Conservation (phyloP, 2,113 vertebrate genomes). For the Isurus oxyrinchus region DNA sequence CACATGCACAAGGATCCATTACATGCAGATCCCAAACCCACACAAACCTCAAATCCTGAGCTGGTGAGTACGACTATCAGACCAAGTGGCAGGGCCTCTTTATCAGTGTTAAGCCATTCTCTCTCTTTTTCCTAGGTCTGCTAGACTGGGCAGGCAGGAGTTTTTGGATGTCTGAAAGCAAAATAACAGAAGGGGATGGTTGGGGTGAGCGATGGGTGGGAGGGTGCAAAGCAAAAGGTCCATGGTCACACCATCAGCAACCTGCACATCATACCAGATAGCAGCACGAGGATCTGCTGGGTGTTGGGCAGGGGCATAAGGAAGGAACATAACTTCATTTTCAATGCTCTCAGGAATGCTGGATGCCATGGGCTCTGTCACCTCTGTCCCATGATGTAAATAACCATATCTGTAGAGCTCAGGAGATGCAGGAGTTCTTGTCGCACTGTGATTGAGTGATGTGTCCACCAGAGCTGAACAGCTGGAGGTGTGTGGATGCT, state of each 20-base stretch:
- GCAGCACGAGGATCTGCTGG: too few relatives aligned
- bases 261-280: background rate
- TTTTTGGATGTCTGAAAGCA: background rate
- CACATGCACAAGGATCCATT: background rate
- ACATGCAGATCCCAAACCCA: background rate
- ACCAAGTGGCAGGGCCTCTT: too few relatives aligned
- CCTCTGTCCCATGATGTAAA: too few relatives aligned
- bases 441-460: too few relatives aligned
- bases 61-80: background rate
- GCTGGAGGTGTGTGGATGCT: too few relatives aligned
- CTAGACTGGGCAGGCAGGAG: background rate
- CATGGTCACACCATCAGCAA: background rate
- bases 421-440: too few relatives aligned
- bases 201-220: background rate
- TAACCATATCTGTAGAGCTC: too few relatives aligned
- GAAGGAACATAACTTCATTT: too few relatives aligned
- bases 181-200: background rate
- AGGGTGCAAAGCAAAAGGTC: background rate
- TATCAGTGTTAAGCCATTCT: background rate
- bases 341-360: too few relatives aligned
- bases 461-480: too few relatives aligned
- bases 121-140: background rate
- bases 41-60: background rate
- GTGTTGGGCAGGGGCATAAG: too few relatives aligned
- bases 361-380: too few relatives aligned